Evolutionary conservation across 2,797 vertebrate species (phyloP).

Genomic region (Phoeniculus purpureus): DNA sequence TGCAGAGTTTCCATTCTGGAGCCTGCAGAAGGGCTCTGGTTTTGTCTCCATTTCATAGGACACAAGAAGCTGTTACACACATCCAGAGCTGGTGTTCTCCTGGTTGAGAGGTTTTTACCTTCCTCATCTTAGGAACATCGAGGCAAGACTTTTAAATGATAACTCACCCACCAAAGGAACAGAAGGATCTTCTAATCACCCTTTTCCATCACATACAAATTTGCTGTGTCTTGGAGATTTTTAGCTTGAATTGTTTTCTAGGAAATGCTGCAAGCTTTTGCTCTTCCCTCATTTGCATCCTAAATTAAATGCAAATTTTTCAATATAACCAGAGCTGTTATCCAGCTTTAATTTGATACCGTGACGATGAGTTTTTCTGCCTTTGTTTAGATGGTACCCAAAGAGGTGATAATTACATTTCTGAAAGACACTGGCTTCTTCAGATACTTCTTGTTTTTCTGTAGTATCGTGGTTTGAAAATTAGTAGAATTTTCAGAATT

Average conservation of each 20-base stretch:
- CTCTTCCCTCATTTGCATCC: not conserved
- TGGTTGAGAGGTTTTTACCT: not conserved
- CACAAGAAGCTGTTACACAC: not conserved
- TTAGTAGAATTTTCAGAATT: no score
- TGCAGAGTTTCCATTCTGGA: not conserved
- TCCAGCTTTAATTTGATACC: not conserved
- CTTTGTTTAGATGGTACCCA: not conserved
- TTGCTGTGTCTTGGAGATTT: not conserved
- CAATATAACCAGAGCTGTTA: not conserved
- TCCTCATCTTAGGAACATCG: not conserved
- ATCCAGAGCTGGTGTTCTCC: not conserved
- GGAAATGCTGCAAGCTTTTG: not conserved
- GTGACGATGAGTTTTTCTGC: not conserved
- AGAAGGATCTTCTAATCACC: not conserved
- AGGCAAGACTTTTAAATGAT: not conserved
- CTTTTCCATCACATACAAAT: not conserved
- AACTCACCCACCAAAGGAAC: not conserved
- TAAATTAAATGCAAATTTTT: constrained; percentile 3
- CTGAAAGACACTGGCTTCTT: no score
- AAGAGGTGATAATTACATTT: not conserved
- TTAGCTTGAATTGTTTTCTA: not conserved
- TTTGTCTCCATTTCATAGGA: not conserved
- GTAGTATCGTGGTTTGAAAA: no score
- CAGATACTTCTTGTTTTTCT: no score
- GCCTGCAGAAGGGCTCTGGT: not conserved